phyloP scores from a whole-genome alignment of 2,113 vertebrate species.

The Geothlypis trichas region DNA sequence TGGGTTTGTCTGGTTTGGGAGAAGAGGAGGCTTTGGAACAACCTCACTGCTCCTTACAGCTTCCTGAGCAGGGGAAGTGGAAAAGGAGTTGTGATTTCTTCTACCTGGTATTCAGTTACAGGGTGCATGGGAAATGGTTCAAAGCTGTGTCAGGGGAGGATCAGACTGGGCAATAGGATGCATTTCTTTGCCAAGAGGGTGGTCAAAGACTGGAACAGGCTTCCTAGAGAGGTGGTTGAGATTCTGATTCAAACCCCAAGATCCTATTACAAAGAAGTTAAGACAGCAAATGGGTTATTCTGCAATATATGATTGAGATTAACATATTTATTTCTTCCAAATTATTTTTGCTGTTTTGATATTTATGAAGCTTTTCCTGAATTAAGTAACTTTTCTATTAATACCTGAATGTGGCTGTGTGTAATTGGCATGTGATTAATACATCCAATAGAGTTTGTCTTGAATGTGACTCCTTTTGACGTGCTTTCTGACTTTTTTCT shows the following conservation, averaged over 20 bases:
- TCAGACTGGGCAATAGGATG: neutral
- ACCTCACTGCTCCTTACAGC: neutral
- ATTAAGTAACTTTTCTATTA: neutral
- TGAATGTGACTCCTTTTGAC: neutral
- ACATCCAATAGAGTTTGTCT: neutral
- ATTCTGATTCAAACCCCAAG: neutral
- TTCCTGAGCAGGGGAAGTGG: neutral
- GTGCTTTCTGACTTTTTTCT: neutral
- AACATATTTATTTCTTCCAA: neutral
- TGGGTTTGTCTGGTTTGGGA: neutral
- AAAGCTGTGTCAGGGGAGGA: neutral
- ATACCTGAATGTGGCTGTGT: neutral
- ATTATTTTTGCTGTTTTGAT: neutral
- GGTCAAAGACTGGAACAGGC: neutral
- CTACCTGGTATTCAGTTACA: neutral
- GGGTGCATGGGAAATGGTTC: neutral
- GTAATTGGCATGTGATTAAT: neutral
- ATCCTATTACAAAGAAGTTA: neutral
- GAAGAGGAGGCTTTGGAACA: rapidly evolving
- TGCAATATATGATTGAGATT: neutral
- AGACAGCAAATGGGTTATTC: neutral
- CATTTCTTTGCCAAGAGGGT: neutral
- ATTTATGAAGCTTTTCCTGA: neutral
- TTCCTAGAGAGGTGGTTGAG: neutral
- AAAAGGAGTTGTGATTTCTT: neutral